A percentile compares a stretch with the other conserved stretches of the same genome.
These are phyloP conservation scores for Drosophila pandora DNA, from an alignment of 1,140 invertebrate species.

Conservation along the genomic window DNA sequence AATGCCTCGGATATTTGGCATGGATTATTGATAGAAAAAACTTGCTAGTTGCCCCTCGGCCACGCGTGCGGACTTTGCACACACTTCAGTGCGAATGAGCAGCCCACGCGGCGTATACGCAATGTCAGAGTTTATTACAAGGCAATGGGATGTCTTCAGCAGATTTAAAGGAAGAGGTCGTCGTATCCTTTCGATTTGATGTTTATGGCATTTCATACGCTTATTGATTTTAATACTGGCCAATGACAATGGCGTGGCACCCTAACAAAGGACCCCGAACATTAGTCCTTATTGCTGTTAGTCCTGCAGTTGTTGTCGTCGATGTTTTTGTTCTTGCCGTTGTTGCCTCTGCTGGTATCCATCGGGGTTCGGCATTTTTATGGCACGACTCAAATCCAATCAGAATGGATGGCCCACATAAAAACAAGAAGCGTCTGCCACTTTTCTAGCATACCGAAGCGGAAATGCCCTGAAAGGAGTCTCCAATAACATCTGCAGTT, in stretches of 20 bases:
- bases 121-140: constrained; percentile 21
- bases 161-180: constrained; percentile 41
- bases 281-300: constrained; percentile 43
- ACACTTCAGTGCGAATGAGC: constrained; percentile 17
- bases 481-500: not conserved
- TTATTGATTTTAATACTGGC: constrained; percentile 72
- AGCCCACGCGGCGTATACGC: constrained; percentile 41
- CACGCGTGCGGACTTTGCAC: constrained; percentile 20
- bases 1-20: constrained; percentile 39
- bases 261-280: constrained; percentile 37
- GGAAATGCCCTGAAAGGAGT: constrained; percentile 11
- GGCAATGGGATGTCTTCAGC: constrained; percentile 4
- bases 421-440: constrained; percentile 53
- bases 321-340: not conserved
- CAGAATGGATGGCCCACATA: constrained; percentile 69
- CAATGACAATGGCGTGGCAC: constrained; percentile 43
- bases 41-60: constrained; percentile 24
- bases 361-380: constrained; percentile 46
- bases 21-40: constrained; percentile 38
- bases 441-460: not conserved
- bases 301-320: constrained; percentile 8
- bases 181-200: constrained; percentile 49
- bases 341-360: constrained; percentile 13
- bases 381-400: constrained; percentile 68
- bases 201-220: constrained; percentile 71